These are phyloP conservation scores for Gasteruption jaculator DNA, from an alignment of 2,888 invertebrate genomes.

Conservation along the genomic window DNA sequence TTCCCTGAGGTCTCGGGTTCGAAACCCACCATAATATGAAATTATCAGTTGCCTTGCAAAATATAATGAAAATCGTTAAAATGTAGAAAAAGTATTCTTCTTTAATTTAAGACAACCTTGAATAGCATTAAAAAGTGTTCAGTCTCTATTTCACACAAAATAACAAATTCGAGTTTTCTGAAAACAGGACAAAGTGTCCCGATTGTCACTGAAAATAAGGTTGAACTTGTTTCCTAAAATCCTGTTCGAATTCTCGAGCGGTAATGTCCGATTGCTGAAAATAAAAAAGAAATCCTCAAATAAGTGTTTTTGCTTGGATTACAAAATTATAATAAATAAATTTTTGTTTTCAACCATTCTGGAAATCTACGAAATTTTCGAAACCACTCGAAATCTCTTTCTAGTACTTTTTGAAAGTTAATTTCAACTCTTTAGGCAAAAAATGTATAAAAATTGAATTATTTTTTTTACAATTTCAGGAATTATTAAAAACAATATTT, in stretches of 20 bases:
- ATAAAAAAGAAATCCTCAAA: conserved; percentile 9
- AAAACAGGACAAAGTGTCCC: neutral
- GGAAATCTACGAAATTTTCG: too few relatives aligned
- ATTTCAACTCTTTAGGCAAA: too few relatives aligned
- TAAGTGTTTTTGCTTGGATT: neutral
- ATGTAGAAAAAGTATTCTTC: conserved; percentile 16
- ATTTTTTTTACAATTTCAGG: neutral
- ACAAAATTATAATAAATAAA: conserved; percentile 5
- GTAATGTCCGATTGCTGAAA: conserved; percentile 43
- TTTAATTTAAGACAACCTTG: conserved; percentile 5
- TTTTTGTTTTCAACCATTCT: conserved; percentile 8
- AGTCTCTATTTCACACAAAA: neutral
- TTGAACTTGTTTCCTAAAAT: conserved; percentile 41
- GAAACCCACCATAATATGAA: too few relatives aligned
- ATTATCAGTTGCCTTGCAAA: too few relatives aligned
- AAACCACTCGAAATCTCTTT: too few relatives aligned
- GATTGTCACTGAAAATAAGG: conserved; percentile 28
- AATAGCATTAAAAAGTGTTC: neutral
- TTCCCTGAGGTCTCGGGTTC: too few relatives aligned
- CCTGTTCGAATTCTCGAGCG: conserved; percentile 38
- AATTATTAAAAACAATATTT: neutral
- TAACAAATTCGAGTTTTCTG: neutral
- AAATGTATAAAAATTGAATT: neutral
- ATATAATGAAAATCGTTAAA: too few relatives aligned
- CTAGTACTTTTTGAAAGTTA: too few relatives aligned